These are phyloP conservation scores for Adoxophyes honmai DNA, from an alignment of 1,140 invertebrate genomes.

Conservation along the genomic window DNA sequence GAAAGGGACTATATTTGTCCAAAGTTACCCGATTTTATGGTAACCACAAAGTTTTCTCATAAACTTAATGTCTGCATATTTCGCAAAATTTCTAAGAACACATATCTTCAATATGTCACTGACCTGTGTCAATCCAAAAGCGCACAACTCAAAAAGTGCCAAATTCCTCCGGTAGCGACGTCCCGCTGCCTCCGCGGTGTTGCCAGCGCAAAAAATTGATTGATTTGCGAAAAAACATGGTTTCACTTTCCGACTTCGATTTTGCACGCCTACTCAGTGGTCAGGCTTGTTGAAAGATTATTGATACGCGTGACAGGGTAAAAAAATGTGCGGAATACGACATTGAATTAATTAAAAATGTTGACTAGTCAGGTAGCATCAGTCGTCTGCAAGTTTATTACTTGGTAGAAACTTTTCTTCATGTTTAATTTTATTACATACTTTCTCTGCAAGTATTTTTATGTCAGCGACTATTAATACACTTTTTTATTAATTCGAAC, in stretches of 20 bases:
- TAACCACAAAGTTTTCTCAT: too few species aligned
- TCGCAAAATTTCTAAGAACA: background rate
- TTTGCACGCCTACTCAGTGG: conserved; percentile 48
- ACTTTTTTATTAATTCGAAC: too few species aligned
- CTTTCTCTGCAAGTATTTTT: too few species aligned
- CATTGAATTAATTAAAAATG: too few species aligned
- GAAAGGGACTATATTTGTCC: too few species aligned
- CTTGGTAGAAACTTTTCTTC: too few species aligned
- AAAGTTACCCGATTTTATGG: too few species aligned
- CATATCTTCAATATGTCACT: conserved; percentile 19
- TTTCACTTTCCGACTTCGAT: conserved; percentile 43
- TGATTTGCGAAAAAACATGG: conserved; percentile 47
- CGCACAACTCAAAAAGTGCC: conserved; percentile 30
- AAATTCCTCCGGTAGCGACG: conserved; percentile 50
- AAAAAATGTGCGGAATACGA: conserved; percentile 4
- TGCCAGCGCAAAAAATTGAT: conserved; percentile 41
- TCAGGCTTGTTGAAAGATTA: conserved; percentile 3
- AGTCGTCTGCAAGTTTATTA: too few species aligned
- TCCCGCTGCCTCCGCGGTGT: conserved; percentile 45
- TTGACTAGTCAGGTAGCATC: too few species aligned
- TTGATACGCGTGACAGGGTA: conserved; percentile 9
- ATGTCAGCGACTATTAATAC: too few species aligned
- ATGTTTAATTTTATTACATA: too few species aligned
- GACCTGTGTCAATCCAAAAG: conserved; percentile 32
- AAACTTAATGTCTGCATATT: too few species aligned